Evolutionary conservation across 2,797 vertebrate species (phyloP).

Genomic region (Hoplostethus atlanticus): DNA sequence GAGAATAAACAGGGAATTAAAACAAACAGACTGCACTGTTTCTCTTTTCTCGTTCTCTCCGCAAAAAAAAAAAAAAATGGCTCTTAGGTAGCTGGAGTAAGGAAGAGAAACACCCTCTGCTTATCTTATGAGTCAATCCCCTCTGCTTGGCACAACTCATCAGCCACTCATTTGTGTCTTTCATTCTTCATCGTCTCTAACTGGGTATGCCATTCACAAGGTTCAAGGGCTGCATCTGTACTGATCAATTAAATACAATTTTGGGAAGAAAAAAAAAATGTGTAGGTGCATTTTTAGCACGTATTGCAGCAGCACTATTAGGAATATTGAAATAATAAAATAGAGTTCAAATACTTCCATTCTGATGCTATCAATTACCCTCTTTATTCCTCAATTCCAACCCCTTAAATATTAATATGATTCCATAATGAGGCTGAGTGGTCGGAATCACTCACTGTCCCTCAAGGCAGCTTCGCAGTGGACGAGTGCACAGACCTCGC

Average conservation of each 20-base stretch:
- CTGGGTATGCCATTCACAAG: slow-evolving; percentile 5
- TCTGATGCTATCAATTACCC: slow-evolving; percentile 85
- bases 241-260: slow-evolving; percentile 3
- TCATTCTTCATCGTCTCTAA: slow-evolving; percentile 27
- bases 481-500: slow-evolving; percentile 77
- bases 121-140: slow-evolving; percentile 54
- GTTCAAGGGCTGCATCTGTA: slow-evolving; percentile 30
- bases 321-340: slow-evolving; percentile 78
- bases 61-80: slow-evolving; percentile 32
- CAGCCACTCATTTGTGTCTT: slow-evolving; percentile 46
- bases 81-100: slow-evolving; percentile 40
- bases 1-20: slow-evolving; percentile 66
- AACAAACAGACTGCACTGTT: slow-evolving; percentile 58
- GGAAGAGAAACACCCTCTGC: slow-evolving; percentile 28
- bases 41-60: slow-evolving; percentile 35
- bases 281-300: slow-evolving; percentile 58
- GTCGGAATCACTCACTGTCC: slow-evolving; percentile 87
- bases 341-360: slow-evolving; percentile 81
- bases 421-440: slow-evolving; percentile 88
- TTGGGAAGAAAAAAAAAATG: neutral
- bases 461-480: slow-evolving; percentile 81
- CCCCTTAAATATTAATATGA: slow-evolving; percentile 87
- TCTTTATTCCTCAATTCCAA: slow-evolving; percentile 86
- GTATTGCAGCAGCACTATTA: slow-evolving; percentile 59
- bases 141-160: slow-evolving; percentile 44